Evolutionary conservation across 1,140 invertebrate genomes (phyloP).

Genomic region (Mizuhopecten yessoensis): DNA sequence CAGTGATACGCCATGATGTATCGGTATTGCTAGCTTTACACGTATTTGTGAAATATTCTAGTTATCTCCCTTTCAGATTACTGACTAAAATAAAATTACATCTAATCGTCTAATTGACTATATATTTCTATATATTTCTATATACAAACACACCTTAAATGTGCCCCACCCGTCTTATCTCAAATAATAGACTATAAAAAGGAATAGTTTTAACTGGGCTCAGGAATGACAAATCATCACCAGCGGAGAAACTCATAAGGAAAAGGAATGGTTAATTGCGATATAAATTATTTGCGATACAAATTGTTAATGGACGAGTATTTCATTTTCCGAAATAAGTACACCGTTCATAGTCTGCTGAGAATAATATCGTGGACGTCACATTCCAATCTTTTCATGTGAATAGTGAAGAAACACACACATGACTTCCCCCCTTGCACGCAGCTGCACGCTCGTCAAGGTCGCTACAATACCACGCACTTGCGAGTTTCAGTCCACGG

Average conservation of each 20-base stretch:
- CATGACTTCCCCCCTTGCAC: not conserved
- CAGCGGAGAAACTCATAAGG: not conserved
- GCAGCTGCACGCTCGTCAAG: not conserved
- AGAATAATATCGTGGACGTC: not conserved
- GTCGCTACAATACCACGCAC: slow-evolving; percentile 53
- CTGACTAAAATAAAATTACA: not conserved
- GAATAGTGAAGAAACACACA: not conserved
- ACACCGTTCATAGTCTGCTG: not conserved
- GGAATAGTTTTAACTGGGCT: too few species aligned
- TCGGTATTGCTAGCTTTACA: not conserved
- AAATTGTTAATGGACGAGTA: not conserved
- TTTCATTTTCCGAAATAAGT: not conserved
- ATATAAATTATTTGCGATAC: not conserved
- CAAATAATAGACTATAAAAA: not conserved
- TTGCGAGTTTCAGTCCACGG: slow-evolving; percentile 61
- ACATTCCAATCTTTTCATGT: not conserved
- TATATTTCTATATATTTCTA: not conserved
- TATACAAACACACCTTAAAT: not conserved
- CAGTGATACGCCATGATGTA: not conserved
- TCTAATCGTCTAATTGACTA: not conserved
- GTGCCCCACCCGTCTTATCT: not conserved
- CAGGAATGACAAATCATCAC: not conserved
- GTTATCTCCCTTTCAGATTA: not conserved
- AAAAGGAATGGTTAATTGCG: not conserved
- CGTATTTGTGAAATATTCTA: not conserved